These are phyloP conservation scores for Ryuthela nishihirai DNA, from an alignment of 2,888 invertebrate genomes.

Conservation along the genomic window DNA sequence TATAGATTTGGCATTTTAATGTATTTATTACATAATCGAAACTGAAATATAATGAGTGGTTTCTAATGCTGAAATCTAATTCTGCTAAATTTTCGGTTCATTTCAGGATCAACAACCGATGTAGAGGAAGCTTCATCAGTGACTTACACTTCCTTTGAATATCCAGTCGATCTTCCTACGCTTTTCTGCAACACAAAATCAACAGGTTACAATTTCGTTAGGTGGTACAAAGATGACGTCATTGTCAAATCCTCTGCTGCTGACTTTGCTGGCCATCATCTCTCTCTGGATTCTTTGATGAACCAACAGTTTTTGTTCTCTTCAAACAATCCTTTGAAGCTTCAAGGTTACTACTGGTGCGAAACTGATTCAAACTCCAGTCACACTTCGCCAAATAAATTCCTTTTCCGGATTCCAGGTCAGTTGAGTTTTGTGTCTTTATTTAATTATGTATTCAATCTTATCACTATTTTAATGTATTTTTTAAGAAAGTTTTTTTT, in stretches of 20 bases:
- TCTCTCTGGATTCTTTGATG: neutral
- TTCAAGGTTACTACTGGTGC: constrained; percentile 33
- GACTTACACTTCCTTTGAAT: neutral
- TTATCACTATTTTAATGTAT: too few species aligned
- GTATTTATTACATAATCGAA: too few species aligned
- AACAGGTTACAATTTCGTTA: constrained; percentile 10
- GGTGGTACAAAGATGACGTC: constrained; percentile 19
- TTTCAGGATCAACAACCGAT: constrained; percentile 23
- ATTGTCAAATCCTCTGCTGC: neutral
- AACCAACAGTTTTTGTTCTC: neutral
- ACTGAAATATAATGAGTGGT: too few species aligned
- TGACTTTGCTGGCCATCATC: neutral
- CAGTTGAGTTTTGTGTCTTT: too few species aligned
- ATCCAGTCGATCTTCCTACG: constrained; percentile 4
- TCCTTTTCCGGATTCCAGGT: neutral
- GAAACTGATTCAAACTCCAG: constrained; percentile 1
- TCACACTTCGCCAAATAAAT: neutral
- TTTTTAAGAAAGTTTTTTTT: too few species aligned
- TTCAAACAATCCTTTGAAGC: constrained; percentile 1
- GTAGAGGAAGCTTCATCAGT: constrained; percentile 1
- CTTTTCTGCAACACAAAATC: constrained; percentile 14
- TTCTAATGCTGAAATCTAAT: too few species aligned
- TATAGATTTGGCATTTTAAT: too few species aligned
- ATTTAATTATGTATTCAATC: too few species aligned
- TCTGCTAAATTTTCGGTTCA: too few species aligned